These are phyloP conservation scores for Gallinago solitaria DNA, from an alignment of 2,797 vertebrate genomes.

Conservation along the genomic window DNA sequence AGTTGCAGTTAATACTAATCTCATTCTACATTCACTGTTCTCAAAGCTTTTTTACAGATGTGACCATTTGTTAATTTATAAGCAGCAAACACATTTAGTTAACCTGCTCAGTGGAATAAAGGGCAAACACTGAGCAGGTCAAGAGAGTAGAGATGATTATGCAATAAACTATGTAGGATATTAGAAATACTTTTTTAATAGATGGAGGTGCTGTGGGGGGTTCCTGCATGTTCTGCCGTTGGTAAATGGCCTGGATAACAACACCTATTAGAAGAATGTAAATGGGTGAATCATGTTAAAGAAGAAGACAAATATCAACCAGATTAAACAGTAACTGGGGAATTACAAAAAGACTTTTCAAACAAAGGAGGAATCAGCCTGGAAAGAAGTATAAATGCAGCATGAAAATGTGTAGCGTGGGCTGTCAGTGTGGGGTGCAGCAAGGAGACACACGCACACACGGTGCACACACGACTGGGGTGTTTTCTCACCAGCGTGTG, in stretches of 20 bases:
- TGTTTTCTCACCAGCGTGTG: fast-evolving
- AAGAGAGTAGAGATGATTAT: neutral
- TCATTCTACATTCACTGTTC: neutral
- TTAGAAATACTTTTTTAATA: neutral
- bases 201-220: neutral
- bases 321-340: neutral
- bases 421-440: neutral
- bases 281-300: neutral
- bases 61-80: neutral
- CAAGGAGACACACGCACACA: neutral
- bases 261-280: neutral
- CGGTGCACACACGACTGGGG: too few relatives aligned
- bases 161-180: neutral
- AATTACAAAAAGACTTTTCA: neutral
- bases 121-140: neutral
- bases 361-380: neutral
- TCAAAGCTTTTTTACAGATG: neutral
- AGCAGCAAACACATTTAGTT: neutral
- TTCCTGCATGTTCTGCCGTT: neutral
- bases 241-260: neutral
- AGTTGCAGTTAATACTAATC: neutral
- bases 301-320: neutral
- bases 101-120: neutral
- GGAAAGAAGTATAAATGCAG: neutral
- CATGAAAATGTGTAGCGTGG: neutral